These are phyloP conservation scores for Etheostoma cragini DNA, from an alignment of 2,113 vertebrate genomes.

Conservation along the genomic window DNA sequence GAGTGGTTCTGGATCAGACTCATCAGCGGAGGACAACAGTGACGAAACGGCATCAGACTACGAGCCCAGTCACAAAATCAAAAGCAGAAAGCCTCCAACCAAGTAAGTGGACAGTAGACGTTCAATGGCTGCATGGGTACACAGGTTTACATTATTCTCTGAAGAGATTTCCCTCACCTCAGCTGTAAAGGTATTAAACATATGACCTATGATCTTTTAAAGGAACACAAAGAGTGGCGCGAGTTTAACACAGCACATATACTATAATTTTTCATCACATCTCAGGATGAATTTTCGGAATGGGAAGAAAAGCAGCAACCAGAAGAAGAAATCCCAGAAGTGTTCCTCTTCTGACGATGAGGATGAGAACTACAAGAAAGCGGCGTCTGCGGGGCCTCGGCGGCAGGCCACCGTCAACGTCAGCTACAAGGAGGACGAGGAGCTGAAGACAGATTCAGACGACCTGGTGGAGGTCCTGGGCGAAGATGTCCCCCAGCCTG, in stretches of 20 bases:
- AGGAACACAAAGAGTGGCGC: neutral
- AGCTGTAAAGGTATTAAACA: neutral
- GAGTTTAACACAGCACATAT: neutral
- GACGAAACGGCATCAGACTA: conserved; percentile 98
- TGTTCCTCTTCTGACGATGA: conserved; percentile 90
- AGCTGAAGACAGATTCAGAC: conserved; percentile 97
- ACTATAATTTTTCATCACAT: neutral
- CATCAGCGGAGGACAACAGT: conserved; percentile 90
- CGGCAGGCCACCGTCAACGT: conserved; percentile 97
- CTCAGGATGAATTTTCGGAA: conserved; percentile 90
- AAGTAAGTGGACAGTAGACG: conserved; percentile 82
- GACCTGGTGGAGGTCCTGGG: conserved; percentile 95
- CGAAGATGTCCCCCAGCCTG: conserved; percentile 94
- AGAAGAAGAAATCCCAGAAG: conserved; percentile 88
- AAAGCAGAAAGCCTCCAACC: conserved; percentile 92
- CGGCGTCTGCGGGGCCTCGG: conserved; percentile 89
- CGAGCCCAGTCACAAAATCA: conserved; percentile 95
- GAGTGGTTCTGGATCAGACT: conserved; percentile 80
- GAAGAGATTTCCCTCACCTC: neutral
- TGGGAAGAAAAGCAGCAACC: conserved; percentile 89
- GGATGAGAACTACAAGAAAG: conserved; percentile 87
- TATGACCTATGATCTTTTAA: neutral
- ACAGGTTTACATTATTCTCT: neutral
- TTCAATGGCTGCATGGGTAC: neutral
- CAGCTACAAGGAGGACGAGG: conserved; percentile 98